Percentiles rank a stretch among this genome's conserved stretches.
Conservation (phyloP, 2,113 vertebrate genomes). For the Ellobius talpinus region DNA sequence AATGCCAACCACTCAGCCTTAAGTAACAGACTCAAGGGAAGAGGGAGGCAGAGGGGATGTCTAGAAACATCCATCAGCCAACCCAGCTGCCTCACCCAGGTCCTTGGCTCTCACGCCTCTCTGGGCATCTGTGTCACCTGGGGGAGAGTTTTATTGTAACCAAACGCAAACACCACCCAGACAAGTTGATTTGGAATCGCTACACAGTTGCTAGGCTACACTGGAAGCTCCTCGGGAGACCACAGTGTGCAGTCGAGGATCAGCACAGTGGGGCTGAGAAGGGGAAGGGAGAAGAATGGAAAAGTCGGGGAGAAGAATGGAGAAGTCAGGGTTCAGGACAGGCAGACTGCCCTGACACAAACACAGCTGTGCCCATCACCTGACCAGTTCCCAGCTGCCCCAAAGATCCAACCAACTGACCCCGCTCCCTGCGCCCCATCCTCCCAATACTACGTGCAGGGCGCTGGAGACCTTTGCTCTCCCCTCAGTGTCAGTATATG, state of each 20-base stretch:
- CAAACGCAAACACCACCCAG: neutral
- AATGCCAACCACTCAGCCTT: neutral
- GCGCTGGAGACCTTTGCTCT: neutral
- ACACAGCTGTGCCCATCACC: fast-evolving
- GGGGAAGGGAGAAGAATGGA: neutral
- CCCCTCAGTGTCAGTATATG: too few relatives aligned
- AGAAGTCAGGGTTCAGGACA: neutral
- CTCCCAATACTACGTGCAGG: neutral
- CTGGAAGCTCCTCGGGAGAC: neutral
- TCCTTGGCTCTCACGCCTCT: neutral
- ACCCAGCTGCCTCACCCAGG: neutral
- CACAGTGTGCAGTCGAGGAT: neutral
- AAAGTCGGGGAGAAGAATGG: neutral
- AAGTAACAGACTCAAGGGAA: neutral
- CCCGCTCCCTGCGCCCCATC: neutral
- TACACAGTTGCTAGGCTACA: neutral
- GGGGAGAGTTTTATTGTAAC: neutral
- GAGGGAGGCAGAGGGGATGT: neutral
- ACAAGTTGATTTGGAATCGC: neutral
- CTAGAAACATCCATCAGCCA: neutral
- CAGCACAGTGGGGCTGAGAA: neutral
- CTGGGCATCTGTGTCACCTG: neutral
- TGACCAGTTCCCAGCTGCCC: neutral
- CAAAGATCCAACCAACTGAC: neutral
- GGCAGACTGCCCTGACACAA: neutral